phyloP scores from a whole-genome alignment of 2,888 invertebrate species.

The Leptinotarsa tumamoca region DNA sequence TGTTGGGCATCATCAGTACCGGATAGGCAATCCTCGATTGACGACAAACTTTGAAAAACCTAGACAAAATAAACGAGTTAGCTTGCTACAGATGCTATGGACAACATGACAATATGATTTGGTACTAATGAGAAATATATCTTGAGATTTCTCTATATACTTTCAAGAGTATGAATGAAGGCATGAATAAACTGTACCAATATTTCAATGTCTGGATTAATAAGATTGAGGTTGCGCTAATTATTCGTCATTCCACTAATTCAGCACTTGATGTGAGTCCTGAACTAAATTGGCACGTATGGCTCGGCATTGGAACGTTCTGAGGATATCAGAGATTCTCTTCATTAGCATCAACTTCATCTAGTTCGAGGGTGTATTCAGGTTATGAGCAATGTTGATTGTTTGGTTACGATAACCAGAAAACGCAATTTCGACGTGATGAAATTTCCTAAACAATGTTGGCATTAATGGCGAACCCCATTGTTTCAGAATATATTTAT shows the following conservation, averaged over 20 bases:
- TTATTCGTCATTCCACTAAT: not conserved
- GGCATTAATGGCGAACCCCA: not conserved
- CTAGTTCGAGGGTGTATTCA: not conserved
- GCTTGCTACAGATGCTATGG: too few relatives aligned
- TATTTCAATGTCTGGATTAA: too few relatives aligned
- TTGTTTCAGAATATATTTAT: not conserved
- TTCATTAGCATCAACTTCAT: conserved; percentile 8
- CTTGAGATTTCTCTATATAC: too few relatives aligned
- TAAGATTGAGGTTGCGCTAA: not conserved
- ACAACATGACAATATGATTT: too few relatives aligned
- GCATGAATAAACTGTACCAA: too few relatives aligned
- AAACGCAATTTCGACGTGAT: conserved; percentile 3
- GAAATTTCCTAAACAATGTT: conserved; percentile 1
- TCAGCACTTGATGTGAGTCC: not conserved
- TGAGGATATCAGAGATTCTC: not conserved
- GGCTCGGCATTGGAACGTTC: not conserved
- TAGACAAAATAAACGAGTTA: too few relatives aligned
- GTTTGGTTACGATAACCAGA: conserved; percentile 6
- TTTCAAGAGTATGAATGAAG: too few relatives aligned
- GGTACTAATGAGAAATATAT: too few relatives aligned
- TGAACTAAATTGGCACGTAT: not conserved
- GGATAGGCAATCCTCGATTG: too few relatives aligned
- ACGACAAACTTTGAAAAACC: too few relatives aligned
- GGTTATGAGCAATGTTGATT: not conserved
- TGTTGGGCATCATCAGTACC: too few relatives aligned